Conservation (phyloP, 1,140 invertebrate species). For the Drosophila jambulina region DNA sequence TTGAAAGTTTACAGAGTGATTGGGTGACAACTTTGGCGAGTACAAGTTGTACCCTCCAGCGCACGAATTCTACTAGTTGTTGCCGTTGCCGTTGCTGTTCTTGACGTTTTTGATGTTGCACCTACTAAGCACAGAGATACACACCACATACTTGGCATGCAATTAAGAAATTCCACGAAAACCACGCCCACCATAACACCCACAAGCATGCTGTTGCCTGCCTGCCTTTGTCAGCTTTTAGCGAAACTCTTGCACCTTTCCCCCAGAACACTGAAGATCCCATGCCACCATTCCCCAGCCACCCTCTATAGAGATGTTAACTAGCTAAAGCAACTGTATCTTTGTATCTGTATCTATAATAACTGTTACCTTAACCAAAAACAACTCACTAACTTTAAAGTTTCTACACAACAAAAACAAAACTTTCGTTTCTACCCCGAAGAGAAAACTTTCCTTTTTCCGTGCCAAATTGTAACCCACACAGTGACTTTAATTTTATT, state of each 20-base stretch:
- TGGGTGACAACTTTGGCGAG: slow-evolving; percentile 22
- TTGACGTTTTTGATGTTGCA: slow-evolving; percentile 42
- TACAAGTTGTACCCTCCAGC: slow-evolving; percentile 2
- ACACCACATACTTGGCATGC: slow-evolving; percentile 38
- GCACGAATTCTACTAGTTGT: slow-evolving; percentile 13
- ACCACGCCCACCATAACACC: slow-evolving; percentile 20
- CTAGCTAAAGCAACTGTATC: slow-evolving; percentile 38
- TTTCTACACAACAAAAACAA: slow-evolving; percentile 27
- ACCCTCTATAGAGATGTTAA: slow-evolving; percentile 28
- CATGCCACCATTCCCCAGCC: neutral
- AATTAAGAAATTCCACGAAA: slow-evolving; percentile 47
- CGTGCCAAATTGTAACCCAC: slow-evolving; percentile 45
- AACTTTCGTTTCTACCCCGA: slow-evolving; percentile 29
- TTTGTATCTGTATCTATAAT: slow-evolving; percentile 32
- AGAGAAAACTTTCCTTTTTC: slow-evolving; percentile 38
- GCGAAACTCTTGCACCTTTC: slow-evolving; percentile 38
- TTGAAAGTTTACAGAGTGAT: slow-evolving; percentile 8
- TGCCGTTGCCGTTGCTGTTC: slow-evolving; percentile 26
- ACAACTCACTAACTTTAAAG: slow-evolving; percentile 42
- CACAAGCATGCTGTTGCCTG: slow-evolving; percentile 56
- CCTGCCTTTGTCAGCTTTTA: slow-evolving; percentile 48
- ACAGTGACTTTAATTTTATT: slow-evolving; percentile 23
- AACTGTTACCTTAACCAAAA: slow-evolving; percentile 38
- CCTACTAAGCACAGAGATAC: slow-evolving; percentile 20
- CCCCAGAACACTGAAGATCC: slow-evolving; percentile 6